phyloP scores from a whole-genome alignment of 2,888 invertebrate genomes.

The Frankliniella fusca region DNA sequence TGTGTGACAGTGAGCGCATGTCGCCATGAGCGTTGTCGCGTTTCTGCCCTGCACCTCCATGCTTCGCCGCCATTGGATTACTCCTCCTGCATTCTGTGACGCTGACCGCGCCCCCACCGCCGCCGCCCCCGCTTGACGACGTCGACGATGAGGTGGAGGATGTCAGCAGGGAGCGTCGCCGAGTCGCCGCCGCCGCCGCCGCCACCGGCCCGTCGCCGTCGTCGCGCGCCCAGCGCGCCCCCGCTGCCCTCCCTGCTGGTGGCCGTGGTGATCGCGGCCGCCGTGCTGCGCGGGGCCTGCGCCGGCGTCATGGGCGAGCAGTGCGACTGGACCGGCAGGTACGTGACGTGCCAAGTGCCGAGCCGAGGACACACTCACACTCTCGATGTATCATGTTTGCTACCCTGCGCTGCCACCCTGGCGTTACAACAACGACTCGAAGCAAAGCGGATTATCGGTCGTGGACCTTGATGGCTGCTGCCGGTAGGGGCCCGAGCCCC shows the following conservation, averaged over 20 bases:
- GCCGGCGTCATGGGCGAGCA: conserved; percentile 61
- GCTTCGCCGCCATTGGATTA: background rate
- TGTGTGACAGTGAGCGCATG: background rate
- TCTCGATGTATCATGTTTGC: conserved; percentile 32
- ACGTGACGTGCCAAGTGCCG: no score
- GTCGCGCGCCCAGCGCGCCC: background rate
- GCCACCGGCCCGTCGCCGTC: background rate
- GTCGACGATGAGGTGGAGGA: background rate
- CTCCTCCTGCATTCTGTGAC: background rate
- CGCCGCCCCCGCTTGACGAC: background rate
- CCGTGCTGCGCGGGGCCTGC: conserved; percentile 44
- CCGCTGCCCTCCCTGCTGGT: conserved; percentile 1
- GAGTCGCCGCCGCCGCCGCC: background rate
- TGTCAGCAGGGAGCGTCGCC: background rate
- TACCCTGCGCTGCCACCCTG: conserved; percentile 14
- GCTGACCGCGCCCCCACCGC: background rate
- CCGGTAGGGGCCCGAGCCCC: background rate
- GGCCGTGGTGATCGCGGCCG: background rate
- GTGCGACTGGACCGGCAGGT: conserved; percentile 69
- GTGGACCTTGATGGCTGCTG: background rate
- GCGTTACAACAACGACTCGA: background rate
- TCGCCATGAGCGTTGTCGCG: background rate
- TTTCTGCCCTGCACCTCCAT: no score
- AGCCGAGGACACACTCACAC: conserved; percentile 29
- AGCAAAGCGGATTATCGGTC: conserved; percentile 16